A percentile compares a stretch with the other conserved stretches of the same genome.
These are phyloP conservation scores for Delichon dasypus DNA, from an alignment of 2,797 vertebrate genomes.

Conservation along the genomic window DNA sequence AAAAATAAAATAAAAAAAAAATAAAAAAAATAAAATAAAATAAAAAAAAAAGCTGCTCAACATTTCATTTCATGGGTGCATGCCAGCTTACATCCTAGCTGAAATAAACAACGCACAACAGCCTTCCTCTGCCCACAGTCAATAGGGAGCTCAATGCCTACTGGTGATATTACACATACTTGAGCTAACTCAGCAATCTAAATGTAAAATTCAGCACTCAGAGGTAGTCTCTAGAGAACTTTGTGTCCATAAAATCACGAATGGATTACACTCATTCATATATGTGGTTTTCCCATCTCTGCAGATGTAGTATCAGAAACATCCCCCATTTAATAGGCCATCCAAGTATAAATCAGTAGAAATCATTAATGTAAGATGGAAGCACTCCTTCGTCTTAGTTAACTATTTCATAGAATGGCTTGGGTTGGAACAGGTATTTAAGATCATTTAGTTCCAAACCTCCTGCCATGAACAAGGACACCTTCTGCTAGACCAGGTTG, in stretches of 20 bases:
- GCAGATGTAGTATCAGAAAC: conserved; percentile 16
- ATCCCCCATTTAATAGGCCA: conserved; percentile 21
- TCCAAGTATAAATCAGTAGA: conserved; percentile 1
- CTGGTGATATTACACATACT: conserved; percentile 11
- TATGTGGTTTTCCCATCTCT: conserved; percentile 37
- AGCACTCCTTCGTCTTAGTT: neutral
- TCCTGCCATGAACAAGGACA: neutral
- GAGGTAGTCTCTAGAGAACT: conserved; percentile 25
- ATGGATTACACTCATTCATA: conserved; percentile 20
- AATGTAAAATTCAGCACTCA: conserved; percentile 55
- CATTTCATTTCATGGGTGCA: neutral
- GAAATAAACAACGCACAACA: neutral
- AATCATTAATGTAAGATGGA: conserved; percentile 8
- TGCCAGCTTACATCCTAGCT: neutral
- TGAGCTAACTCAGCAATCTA: conserved; percentile 46
- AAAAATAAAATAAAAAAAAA: neutral
- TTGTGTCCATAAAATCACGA: conserved; percentile 31
- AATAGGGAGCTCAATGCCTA: conserved; percentile 7
- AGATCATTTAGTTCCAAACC: neutral
- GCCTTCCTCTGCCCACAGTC: neutral
- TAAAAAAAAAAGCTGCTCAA: neutral
- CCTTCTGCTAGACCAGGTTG: neutral
- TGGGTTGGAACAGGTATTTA: neutral
- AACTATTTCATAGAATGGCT: neutral
- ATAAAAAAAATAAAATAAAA: neutral